phyloP scores from a whole-genome alignment of 1,140 invertebrate species.

The Lordiphosa mommai region DNA sequence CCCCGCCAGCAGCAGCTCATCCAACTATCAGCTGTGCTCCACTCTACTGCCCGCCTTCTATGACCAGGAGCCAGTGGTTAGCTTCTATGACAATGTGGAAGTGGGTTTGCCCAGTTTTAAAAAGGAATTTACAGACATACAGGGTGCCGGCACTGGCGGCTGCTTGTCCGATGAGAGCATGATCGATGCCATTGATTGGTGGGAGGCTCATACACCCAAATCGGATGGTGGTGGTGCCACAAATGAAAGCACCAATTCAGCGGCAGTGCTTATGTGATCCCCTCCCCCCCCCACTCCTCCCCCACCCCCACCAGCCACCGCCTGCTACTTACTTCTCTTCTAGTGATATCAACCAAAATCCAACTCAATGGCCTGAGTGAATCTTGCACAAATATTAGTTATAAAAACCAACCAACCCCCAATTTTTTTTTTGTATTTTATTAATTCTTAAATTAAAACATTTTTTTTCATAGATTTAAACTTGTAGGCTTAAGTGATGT shows the following conservation, averaged over 20 bases:
- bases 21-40: slow-evolving; percentile 37
- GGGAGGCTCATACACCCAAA: slow-evolving; percentile 80
- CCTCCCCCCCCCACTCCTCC: not conserved
- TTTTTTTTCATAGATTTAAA: slow-evolving; percentile 49
- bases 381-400: slow-evolving; percentile 2
- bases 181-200: slow-evolving; percentile 81
- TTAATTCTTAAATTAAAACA: slow-evolving; percentile 12
- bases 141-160: slow-evolving; percentile 27
- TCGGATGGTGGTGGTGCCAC: slow-evolving; percentile 54
- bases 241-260: slow-evolving; percentile 8
- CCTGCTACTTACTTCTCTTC: slow-evolving; percentile 10
- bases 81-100: slow-evolving; percentile 67
- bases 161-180: slow-evolving; percentile 78
- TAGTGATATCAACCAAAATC: slow-evolving; percentile 54
- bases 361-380: not conserved
- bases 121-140: slow-evolving; percentile 72
- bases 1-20: slow-evolving; percentile 20
- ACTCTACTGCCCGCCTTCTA: slow-evolving; percentile 59
- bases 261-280: slow-evolving; percentile 21
- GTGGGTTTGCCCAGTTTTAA: slow-evolving; percentile 62
- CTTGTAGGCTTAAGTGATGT: slow-evolving; percentile 25
- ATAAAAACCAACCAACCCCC: not conserved
- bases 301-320: no score
- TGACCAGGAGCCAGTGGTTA: slow-evolving; percentile 47
- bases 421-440: slow-evolving; percentile 19